These are phyloP conservation scores for Siphlonurus alternatus DNA, from an alignment of 2,888 invertebrate species.

Conservation along the genomic window DNA sequence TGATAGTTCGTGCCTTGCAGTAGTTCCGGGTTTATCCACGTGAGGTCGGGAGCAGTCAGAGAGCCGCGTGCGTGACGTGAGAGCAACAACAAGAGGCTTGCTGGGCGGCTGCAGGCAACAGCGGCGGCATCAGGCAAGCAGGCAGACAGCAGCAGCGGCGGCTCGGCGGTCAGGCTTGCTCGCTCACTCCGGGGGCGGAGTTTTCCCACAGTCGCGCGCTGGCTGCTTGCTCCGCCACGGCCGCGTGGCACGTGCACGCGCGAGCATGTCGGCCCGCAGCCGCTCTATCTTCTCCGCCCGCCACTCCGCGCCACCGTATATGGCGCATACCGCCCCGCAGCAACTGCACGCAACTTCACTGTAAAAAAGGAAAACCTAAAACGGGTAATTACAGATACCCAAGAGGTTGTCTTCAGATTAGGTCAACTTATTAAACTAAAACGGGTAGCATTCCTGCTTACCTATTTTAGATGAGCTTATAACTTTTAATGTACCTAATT, in stretches of 20 bases:
- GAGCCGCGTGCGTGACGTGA: neutral
- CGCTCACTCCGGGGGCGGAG: constrained; percentile 1
- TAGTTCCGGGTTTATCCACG: no score
- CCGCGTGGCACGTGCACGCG: constrained; percentile 1
- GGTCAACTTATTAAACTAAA: no score
- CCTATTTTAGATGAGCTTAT: no score
- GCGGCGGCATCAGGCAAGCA: neutral
- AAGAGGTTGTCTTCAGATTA: no score
- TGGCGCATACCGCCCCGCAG: no score
- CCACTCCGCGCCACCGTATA: neutral
- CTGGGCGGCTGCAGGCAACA: neutral
- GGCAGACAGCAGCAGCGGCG: neutral
- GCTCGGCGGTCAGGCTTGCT: neutral
- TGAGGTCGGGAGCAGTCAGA: neutral
- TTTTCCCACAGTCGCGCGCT: constrained; percentile 4
- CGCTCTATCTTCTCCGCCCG: neutral
- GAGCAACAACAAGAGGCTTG: neutral
- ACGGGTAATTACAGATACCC: no score
- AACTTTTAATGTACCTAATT: no score
- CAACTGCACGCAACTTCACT: no score
- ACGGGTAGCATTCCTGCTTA: no score
- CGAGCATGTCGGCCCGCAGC: neutral
- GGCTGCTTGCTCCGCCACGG: neutral
- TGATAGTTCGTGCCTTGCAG: no score
- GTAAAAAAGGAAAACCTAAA: no score